Evolutionary conservation across 2,113 vertebrate genomes (phyloP), one percentile per base, ranked within the genome.

Genomic region (Hylia prasina): DNA sequence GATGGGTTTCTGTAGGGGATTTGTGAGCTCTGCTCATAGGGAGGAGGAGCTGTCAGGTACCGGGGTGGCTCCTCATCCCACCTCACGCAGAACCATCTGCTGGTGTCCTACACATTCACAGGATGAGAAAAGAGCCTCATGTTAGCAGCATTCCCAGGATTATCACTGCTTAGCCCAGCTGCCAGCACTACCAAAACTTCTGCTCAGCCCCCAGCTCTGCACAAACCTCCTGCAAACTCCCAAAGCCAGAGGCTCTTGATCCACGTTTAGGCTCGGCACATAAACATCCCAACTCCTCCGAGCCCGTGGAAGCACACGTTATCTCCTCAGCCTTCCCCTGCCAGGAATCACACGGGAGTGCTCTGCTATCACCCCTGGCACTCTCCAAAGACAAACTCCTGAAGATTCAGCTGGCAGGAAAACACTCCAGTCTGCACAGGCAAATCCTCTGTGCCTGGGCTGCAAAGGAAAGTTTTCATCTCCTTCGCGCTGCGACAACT

Each of bases 11-110:
- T 82, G 10, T 0, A 27, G 30, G 30, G 58, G 58, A 64, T 53
- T 28, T 64, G 27, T n/a, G 51, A 96, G 64, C 56, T 42, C 75
- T 33, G 51, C 87, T 56, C 22, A 2, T 5, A 45, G 14, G 48
- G 22, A 16, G 22, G 28, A 15, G 33, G 63, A 87, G 65, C 42
- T 2, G 2, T 1, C 0, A 0, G 66, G 24, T 10, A 3, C 6
- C 0, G 0, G 8, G 31, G 18, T 2, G 22, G 53, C 17, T 60
- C 54, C 87, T 45, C 48, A 8, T n/a, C 42, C 24, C 82, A 10
- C n/a, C 82, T 30, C 70, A 15, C 1, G 0, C 70, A 64, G 27
- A 61, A 11, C 6, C 20, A 15, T 8, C 83, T 30, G 53, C 39
- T 24, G 54, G 39, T 2, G 3, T 21, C 63, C 54, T 3, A 15